Conservation (phyloP, 2,113 vertebrate genomes). For the Equus przewalskii region DNA sequence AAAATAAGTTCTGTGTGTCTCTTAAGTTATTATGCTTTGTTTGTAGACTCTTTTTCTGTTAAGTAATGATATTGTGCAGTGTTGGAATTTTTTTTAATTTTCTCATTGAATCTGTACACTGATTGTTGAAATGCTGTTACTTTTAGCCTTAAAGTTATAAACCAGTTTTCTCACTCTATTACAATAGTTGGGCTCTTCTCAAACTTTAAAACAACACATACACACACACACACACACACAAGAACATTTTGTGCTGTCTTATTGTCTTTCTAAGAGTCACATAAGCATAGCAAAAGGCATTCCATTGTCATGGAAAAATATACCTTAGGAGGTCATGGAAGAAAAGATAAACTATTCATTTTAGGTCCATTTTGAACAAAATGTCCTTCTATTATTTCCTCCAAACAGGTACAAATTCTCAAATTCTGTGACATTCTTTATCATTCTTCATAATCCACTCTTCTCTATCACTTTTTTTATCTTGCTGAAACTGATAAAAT, state of each 20-base stretch:
- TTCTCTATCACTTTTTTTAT: neutral
- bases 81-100: neutral
- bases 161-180: neutral
- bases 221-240: neutral
- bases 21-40: neutral
- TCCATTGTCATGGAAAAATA: neutral
- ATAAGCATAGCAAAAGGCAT: neutral
- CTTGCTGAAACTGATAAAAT: neutral
- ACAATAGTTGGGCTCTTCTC: neutral
- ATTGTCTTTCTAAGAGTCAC: neutral
- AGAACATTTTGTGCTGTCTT: neutral
- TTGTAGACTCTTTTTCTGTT: neutral
- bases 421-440: neutral
- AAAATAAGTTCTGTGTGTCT: neutral
- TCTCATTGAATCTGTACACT: neutral
- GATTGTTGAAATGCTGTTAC: neutral
- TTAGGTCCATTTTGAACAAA: neutral
- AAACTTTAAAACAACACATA: neutral
- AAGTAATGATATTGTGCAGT: neutral
- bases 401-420: neutral
- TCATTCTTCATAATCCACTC: neutral
- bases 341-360: neutral
- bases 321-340: neutral
- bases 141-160: neutral
- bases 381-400: neutral